phyloP scores from a whole-genome alignment of 2,888 invertebrate genomes.

The Andrena praecox region DNA sequence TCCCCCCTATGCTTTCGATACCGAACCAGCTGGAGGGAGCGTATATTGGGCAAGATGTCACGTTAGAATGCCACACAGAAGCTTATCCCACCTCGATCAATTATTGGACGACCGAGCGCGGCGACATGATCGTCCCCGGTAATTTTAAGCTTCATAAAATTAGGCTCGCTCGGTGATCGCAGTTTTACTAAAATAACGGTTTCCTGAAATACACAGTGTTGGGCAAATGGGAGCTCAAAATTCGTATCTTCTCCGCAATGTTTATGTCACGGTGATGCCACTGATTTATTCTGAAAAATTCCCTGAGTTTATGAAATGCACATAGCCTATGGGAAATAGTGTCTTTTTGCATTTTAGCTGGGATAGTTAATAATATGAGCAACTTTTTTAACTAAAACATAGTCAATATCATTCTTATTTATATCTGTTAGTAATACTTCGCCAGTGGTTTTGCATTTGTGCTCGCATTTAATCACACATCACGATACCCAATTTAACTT shows the following conservation, averaged over 20 bases:
- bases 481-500: neutral
- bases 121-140: conserved; percentile 97
- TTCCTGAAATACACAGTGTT: neutral
- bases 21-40: conserved; percentile 97
- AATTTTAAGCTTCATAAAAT: conserved; percentile 80
- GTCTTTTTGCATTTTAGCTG: too few species aligned
- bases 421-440: too few species aligned
- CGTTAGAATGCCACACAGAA: conserved; percentile 95
- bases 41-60: conserved; percentile 94
- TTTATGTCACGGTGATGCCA: neutral
- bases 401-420: too few species aligned
- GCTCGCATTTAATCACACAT: too few species aligned
- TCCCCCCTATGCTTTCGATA: conserved; percentile 97
- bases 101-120: conserved; percentile 96
- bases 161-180: neutral
- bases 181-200: neutral
- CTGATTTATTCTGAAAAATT: neutral
- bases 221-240: neutral
- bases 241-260: neutral
- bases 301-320: neutral
- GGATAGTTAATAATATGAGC: too few species aligned
- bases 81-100: conserved; percentile 97
- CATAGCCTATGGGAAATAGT: too few species aligned
- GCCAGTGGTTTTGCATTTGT: too few species aligned
- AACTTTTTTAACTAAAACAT: too few species aligned